Base-by-base conservation (phyloP, 1,140 invertebrate species). In the Leptonema lineaticorne region DNA sequence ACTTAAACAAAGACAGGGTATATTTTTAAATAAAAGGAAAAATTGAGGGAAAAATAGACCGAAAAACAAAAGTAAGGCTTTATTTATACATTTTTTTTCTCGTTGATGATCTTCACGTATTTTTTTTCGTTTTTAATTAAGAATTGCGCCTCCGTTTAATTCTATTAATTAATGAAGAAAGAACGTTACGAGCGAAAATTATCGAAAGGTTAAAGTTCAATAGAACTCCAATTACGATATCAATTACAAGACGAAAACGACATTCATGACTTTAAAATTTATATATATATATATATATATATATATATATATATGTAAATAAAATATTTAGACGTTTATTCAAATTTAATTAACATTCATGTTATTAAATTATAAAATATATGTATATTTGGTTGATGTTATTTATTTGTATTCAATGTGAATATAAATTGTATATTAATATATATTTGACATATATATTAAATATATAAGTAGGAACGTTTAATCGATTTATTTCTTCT, bases 51-150 rank as follows among this genome's bases (percentile, higher is more conserved):
- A 45, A 53, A 53, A 26, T 24, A 50, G 3, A 9, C 16, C 46
- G 20, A 26, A 11, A 53, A 53, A 7, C n/a, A n/a, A n/a, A n/a
- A n/a, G n/a, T n/a, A n/a, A n/a, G n/a, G n/a, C n/a, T n/a, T n/a
- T n/a, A n/a, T n/a, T n/a, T n/a, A n/a, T n/a, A n/a, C n/a, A n/a
- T n/a, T n/a, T n/a, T n/a, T n/a, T n/a, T n/a, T n/a, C n/a, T n/a
- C n/a, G n/a, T 26, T 53, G 9, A 26, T 53, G 1, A 53, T 26
- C 22, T 4, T 22, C 9, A 26, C 24, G 11, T 2, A 11, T 26
- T 26, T 53, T 53, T 53, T 48, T n/a, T n/a, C n/a, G n/a, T n/a
- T n/a, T 24, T 53, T 53, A 53, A 53, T 53, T 53, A 53, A 53
- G 50, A 53, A 53, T 26, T 4, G 11, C 16, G 20, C 27, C 22